Conservation (phyloP, 2,797 vertebrate species). For the Acanthurus leucopareius region DNA sequence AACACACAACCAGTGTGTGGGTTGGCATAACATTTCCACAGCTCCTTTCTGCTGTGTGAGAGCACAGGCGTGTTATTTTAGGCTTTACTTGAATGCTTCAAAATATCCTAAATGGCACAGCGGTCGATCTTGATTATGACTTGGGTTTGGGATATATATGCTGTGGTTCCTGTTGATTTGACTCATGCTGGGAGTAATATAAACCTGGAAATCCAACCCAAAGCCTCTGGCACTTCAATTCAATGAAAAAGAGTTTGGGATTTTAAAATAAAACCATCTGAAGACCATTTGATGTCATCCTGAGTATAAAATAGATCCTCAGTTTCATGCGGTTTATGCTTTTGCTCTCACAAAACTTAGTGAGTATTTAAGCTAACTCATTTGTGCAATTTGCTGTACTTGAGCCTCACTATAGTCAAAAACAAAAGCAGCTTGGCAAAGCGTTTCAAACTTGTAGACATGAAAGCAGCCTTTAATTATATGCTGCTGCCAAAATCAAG, state of each 20-base stretch:
- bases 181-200: constrained; percentile 33
- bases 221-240: constrained; percentile 31
- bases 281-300: constrained; percentile 13
- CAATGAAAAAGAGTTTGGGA: constrained; percentile 11
- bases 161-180: constrained; percentile 35
- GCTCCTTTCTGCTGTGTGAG: constrained; percentile 37
- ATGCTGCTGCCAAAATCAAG: neutral
- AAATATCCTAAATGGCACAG: constrained; percentile 49
- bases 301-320: neutral
- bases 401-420: neutral
- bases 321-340: neutral
- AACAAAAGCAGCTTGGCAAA: neutral
- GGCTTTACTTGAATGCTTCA: constrained; percentile 16
- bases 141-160: constrained; percentile 34
- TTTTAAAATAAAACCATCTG: constrained; percentile 14
- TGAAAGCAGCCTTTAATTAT: neutral
- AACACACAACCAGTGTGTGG: constrained; percentile 42
- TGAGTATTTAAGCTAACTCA: neutral
- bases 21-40: constrained; percentile 39
- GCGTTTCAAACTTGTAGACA: neutral
- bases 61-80: constrained; percentile 60
- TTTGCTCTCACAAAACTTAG: neutral
- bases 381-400: neutral
- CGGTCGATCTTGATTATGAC: constrained; percentile 43
- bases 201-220: constrained; percentile 31